Base-by-base conservation (phyloP, 1,140 invertebrate species). In the Gryllus bimaculatus region DNA sequence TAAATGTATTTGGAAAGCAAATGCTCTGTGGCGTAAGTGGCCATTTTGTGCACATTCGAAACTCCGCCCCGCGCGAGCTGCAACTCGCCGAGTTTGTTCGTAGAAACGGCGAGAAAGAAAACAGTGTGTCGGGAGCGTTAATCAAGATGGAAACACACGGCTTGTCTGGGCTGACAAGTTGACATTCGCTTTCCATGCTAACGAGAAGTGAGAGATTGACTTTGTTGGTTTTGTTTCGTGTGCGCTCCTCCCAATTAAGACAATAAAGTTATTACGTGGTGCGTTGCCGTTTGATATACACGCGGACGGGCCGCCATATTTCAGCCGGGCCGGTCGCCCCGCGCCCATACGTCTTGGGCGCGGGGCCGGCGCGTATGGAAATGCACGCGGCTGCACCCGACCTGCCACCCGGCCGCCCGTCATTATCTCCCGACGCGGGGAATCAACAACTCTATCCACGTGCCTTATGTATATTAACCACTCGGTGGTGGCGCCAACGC, bases 181-280 rank as follows among this genome's bases (percentile, higher is more conserved):
- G 54, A 66, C 54, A 66, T 10, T 66, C 54, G 54, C 18, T 66
- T 66, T 66, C 54, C 54, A 18, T 66, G 54, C 54, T 66, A 66
- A 66, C 54, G 54, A 66, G 54, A 18, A 66, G 54, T 66, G 54
- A 66, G 54, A 66, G 54, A 66, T 66, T 66, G 54, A 66, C 10
- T 66, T 66, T 66, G 18, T 66, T 66, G 54, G 54, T 66, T 66
- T 66, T 66, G 54, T 66, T 66, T 66, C 54, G 54, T 66, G 54
- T 10, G 2, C 18, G 54, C 7, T 66, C 54, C 18, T 66, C 18
- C 54, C 54, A 66, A 66, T 66, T 66, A 66, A 66, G 54, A 66
- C 54, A 66, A 66, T 66, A 18, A 66, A 66, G 54, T 66, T 66
- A 66, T 66, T 66, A 66, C 54, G 54, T 66, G 54, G 10, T 66